Conservation (phyloP, 92 coral and sea anemone species). For the Porites rus region DNA sequence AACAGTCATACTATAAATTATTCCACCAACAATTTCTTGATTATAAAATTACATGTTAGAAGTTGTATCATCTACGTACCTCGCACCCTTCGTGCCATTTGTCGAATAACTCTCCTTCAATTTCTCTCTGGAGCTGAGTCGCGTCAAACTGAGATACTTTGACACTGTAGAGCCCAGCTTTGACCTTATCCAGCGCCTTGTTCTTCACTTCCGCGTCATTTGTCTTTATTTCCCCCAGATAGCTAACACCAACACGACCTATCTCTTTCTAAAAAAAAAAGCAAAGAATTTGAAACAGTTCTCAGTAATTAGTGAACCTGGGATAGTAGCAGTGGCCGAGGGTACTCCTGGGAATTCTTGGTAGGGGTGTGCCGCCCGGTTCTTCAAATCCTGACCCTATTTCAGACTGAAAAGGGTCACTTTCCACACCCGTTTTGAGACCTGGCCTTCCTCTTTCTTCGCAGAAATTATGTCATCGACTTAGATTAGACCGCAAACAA, state of each 20-base stretch:
- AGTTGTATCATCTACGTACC: constrained; percentile 16
- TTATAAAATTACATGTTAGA: too few species aligned
- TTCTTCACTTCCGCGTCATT: neutral
- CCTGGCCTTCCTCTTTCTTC: too few species aligned
- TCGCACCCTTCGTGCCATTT: constrained; percentile 65
- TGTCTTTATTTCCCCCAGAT: neutral
- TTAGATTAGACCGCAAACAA: too few species aligned
- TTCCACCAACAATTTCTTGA: neutral
- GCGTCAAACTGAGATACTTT: constrained; percentile 58
- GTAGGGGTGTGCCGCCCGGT: too few species aligned
- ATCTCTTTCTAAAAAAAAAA: constrained; percentile 4
- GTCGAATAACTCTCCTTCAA: constrained; percentile 58
- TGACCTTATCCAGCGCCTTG: constrained; percentile 45
- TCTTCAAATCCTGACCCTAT: too few species aligned
- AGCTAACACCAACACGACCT: neutral
- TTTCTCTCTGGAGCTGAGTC: constrained; percentile 54
- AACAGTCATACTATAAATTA: neutral
- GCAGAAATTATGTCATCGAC: too few species aligned
- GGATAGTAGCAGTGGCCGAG: too few species aligned
- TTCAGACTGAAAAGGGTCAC: too few species aligned
- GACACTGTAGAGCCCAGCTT: constrained; percentile 53
- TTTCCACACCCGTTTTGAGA: too few species aligned
- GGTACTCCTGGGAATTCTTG: too few species aligned
- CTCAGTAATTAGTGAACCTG: too few species aligned
- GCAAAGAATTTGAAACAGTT: neutral